phyloP scores from a whole-genome alignment of 64 coral and sea anemone species.

The Acropora tenuis region DNA sequence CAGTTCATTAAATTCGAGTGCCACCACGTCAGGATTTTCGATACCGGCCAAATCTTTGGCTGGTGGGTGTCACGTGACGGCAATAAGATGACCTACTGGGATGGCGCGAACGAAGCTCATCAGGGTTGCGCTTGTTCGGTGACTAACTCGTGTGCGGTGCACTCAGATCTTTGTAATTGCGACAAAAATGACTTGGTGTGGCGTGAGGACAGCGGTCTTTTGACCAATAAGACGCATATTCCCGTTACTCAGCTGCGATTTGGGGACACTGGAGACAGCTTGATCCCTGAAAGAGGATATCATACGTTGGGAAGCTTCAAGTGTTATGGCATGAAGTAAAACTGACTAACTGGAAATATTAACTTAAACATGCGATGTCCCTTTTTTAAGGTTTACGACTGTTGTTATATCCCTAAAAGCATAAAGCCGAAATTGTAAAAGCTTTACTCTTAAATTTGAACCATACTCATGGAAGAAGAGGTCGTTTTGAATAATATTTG shows the following conservation, averaged over 20 bases:
- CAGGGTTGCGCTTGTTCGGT: constrained; percentile 50
- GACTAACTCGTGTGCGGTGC: background rate
- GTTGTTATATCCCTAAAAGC: no score
- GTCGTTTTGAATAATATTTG: no score
- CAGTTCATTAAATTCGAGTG: constrained; percentile 67
- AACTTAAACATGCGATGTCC: no score
- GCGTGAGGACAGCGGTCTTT: constrained; percentile 53
- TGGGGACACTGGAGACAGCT: background rate
- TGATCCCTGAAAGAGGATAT: background rate
- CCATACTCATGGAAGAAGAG: no score
- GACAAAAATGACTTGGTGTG: constrained; percentile 12
- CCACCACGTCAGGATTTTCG: background rate
- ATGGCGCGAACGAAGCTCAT: constrained; percentile 26
- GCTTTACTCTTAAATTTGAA: no score
- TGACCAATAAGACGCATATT: constrained; percentile 51
- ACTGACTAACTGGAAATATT: no score
- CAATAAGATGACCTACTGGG: constrained; percentile 41
- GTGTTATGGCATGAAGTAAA: background rate
- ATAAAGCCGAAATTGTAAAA: no score
- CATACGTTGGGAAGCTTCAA: constrained; percentile 2
- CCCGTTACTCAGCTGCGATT: constrained; percentile 48
- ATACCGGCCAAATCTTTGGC: no score
- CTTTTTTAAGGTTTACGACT: no score
- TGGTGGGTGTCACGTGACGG: constrained; percentile 60
- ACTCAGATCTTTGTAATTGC: constrained; percentile 27